Percentiles rank a stretch among this genome's conserved stretches.
Conservation (phyloP, 2,888 invertebrate genomes). For the Ectemnius cavifrons region DNA sequence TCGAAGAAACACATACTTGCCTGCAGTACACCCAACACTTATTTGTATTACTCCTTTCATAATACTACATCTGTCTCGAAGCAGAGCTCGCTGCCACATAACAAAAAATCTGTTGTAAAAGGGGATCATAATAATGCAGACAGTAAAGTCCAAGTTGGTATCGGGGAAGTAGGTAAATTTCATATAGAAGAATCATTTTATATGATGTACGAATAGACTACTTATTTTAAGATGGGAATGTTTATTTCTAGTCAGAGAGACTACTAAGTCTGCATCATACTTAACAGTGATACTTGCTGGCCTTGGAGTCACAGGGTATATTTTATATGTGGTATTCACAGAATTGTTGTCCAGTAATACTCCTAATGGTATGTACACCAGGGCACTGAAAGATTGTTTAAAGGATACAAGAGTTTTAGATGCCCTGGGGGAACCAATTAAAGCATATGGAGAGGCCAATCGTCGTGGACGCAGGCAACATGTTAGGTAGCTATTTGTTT, state of each 20-base stretch:
- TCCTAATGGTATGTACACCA: slow-evolving; percentile 90
- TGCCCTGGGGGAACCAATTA: slow-evolving; percentile 93
- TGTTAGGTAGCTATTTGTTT: slow-evolving; percentile 80
- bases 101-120: slow-evolving; percentile 58
- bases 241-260: slow-evolving; percentile 85
- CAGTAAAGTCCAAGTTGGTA: slow-evolving; percentile 65
- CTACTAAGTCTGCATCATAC: slow-evolving; percentile 93
- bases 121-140: slow-evolving; percentile 7
- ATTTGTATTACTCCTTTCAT: slow-evolving; percentile 10
- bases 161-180: slow-evolving; percentile 73
- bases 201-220: neutral
- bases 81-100: slow-evolving; percentile 51
- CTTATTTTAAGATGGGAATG: neutral
- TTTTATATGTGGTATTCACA: slow-evolving; percentile 90
- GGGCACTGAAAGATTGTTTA: slow-evolving; percentile 87
- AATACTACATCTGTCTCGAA: slow-evolving; percentile 7
- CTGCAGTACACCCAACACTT: slow-evolving; percentile 34
- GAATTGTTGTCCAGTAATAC: slow-evolving; percentile 94
- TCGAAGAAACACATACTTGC: slow-evolving; percentile 51
- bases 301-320: slow-evolving; percentile 88
- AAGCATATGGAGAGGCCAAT: slow-evolving; percentile 92
- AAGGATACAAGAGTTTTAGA: slow-evolving; percentile 88
- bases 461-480: slow-evolving; percentile 90
- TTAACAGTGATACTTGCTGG: slow-evolving; percentile 90
- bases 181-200: neutral